Conservation (phyloP, 2,113 vertebrate genomes). For the Laterallus jamaicensis region DNA sequence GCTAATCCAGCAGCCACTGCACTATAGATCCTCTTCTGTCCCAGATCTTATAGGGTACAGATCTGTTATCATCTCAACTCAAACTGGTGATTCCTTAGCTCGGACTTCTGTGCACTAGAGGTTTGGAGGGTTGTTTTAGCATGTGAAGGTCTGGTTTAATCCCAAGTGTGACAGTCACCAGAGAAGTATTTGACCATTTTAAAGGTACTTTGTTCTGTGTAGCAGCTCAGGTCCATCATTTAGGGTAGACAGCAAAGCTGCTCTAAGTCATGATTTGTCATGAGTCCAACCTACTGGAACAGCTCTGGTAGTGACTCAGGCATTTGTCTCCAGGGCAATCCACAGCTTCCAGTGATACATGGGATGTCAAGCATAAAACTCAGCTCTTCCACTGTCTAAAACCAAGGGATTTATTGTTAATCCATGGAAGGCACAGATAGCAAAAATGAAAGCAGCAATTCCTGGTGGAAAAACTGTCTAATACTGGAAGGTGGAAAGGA, state of each 20-base stretch:
- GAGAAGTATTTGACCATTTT: neutral
- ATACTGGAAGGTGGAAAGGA: neutral
- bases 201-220: neutral
- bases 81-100: neutral
- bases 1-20: neutral
- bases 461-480: neutral
- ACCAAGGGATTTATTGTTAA: neutral
- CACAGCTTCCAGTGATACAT: neutral
- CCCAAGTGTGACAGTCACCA: neutral
- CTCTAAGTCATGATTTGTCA: neutral
- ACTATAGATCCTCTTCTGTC: neutral
- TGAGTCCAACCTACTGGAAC: neutral
- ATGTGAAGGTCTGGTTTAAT: neutral
- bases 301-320: neutral
- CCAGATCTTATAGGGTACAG: neutral
- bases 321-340: neutral
- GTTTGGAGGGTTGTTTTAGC: neutral
- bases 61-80: neutral
- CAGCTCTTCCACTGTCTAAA: neutral
- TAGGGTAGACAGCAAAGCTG: neutral
- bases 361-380: neutral
- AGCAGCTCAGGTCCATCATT: neutral
- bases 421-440: neutral
- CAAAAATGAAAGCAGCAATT: neutral
- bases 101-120: neutral